These are phyloP conservation scores for Teleogryllus occipitalis DNA, from an alignment of 1,140 invertebrate species.

Conservation along the genomic window DNA sequence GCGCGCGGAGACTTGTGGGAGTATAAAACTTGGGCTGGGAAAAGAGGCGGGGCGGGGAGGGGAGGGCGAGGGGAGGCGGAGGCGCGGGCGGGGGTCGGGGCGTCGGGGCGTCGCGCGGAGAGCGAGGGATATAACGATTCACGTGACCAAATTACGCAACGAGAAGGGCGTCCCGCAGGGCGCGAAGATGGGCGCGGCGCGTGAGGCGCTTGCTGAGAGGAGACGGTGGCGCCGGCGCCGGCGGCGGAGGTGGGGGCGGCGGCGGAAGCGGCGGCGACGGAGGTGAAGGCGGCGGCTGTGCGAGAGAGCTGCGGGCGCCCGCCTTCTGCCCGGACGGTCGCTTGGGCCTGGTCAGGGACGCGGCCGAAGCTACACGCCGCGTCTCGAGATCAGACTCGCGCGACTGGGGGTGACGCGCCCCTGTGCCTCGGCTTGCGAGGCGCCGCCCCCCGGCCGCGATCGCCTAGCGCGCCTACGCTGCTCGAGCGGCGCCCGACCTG, in stretches of 20 bases:
- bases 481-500: neutral
- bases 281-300: neutral
- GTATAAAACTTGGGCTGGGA: too few species aligned
- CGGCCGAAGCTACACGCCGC: neutral
- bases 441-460: too few species aligned
- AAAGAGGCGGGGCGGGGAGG: neutral
- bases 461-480: neutral
- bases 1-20: too few species aligned
- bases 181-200: neutral
- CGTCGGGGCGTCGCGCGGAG: neutral
- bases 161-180: neutral
- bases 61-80: neutral
- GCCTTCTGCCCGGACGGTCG: neutral
- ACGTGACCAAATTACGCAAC: constrained; percentile 15
- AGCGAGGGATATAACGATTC: constrained; percentile 7
- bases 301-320: too few species aligned
- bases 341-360: neutral
- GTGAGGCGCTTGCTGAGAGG: neutral
- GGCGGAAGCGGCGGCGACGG: too few species aligned
- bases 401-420: neutral
- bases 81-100: neutral
- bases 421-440: too few species aligned
- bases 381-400: constrained; percentile 2
- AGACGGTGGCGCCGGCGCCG: too few species aligned
- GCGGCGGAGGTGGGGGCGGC: neutral